These are phyloP conservation scores for Rhabditoides inermis DNA, from an alignment of 2,888 invertebrate species.

Conservation along the genomic window DNA sequence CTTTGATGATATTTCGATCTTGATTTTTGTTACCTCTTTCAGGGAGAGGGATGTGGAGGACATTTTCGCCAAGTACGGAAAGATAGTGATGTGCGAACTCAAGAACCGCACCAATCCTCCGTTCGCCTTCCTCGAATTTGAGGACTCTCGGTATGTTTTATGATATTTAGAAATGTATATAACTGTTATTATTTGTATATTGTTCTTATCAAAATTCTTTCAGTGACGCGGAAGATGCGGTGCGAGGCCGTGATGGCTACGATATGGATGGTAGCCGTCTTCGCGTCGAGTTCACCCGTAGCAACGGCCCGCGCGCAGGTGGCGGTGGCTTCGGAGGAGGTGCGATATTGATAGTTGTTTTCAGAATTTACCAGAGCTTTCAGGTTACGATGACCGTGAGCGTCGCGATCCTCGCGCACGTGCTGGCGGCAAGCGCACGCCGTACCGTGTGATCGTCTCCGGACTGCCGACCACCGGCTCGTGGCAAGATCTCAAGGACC, in stretches of 20 bases:
- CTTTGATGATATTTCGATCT: neutral
- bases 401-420: slow-evolving; percentile 18
- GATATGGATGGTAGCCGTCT: slow-evolving; percentile 95
- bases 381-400: no score
- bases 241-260: slow-evolving; percentile 73
- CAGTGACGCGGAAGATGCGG: slow-evolving; percentile 43
- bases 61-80: slow-evolving; percentile 64
- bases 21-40: neutral
- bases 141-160: slow-evolving; percentile 75
- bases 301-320: slow-evolving; percentile 54
- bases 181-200: neutral
- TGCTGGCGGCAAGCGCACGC: slow-evolving; percentile 62
- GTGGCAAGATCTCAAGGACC: slow-evolving; percentile 72
- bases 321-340: no score
- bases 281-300: slow-evolving; percentile 90
- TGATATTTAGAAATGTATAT: neutral
- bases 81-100: slow-evolving; percentile 92
- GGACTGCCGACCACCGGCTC: slow-evolving; percentile 74
- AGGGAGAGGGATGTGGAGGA: slow-evolving; percentile 95
- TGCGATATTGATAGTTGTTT: no score
- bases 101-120: slow-evolving; percentile 94
- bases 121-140: slow-evolving; percentile 98
- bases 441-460: slow-evolving; percentile 84
- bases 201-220: no score
- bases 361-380: no score